Evolutionary conservation across 2,888 invertebrate species (phyloP), one percentile per base, ranked within the genome.

Genomic region (Monochamus alternatus): DNA sequence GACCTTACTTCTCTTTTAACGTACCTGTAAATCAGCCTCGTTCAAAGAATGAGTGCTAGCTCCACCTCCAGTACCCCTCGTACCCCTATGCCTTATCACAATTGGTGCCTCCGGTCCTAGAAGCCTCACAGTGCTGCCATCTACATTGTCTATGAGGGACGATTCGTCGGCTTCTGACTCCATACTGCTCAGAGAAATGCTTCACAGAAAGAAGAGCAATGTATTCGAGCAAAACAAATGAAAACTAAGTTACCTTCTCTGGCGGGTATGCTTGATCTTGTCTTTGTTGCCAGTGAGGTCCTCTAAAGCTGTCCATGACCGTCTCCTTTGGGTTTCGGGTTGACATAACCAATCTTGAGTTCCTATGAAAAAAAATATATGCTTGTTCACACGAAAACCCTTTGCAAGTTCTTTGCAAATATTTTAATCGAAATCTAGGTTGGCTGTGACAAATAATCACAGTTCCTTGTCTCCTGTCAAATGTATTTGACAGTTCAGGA

Each of bases 251-350:
- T 88, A 92, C 91, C 91, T 92, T 82, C 91, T 89, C 84, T 92
- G 91, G 31, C 91, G 86, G 43, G 85, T 85, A 70, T 88, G 87
- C 81, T 90, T 90, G 63, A 90, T 89, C 83, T 91, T 91, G 69
- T 90, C 90, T 80, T 91, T 91, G 82, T 90, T 90, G 77, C 91
- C 91, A 9, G 90, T 91, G 68, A 92, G 89, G 85, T 94, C 94
- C 87, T 96, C 96, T 75, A 95, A 90, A n/a, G 95, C 96, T 5
- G 96, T 95, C 96, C 96, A 96, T 80, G 96, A 96, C 87, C 95
- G 93, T 82, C 96, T 91, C 3, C 95, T 90, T 77, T 89, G 89
- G 3, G 88, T 84, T 78, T 89, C 89, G n/a, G 88, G 87, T 81
- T 89, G 89, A 77, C 88, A 88, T 67, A 89, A 77, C 88, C 89